These are phyloP conservation scores for Eremobia ochroleuca DNA, from an alignment of 2,888 invertebrate genomes.

Conservation along the genomic window DNA sequence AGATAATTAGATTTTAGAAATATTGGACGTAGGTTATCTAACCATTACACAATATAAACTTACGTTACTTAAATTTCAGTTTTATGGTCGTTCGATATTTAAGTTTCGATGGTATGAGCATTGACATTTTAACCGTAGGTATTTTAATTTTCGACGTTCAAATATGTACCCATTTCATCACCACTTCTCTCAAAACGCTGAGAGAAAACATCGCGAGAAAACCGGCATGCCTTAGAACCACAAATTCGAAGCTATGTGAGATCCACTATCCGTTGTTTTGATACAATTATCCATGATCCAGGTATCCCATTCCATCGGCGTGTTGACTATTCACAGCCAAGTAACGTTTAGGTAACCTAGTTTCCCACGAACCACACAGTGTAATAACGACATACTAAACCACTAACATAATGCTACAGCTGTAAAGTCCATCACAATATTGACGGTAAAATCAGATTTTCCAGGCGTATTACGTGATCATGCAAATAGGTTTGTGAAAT, in stretches of 20 bases:
- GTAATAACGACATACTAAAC: background rate
- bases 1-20: too few relatives aligned
- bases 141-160: too few relatives aligned
- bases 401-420: background rate
- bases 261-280: too few relatives aligned
- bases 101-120: too few relatives aligned
- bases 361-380: slow-evolving; percentile 17
- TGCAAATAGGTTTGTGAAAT: slow-evolving; percentile 75
- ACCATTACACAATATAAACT: too few relatives aligned
- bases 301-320: background rate
- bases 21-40: too few relatives aligned
- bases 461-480: slow-evolving; percentile 73
- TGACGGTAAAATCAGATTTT: slow-evolving; percentile 53
- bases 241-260: too few relatives aligned
- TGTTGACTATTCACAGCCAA: background rate
- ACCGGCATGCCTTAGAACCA: too few relatives aligned
- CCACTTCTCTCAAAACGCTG: background rate
- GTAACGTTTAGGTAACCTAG: slow-evolving; percentile 29
- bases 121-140: too few relatives aligned
- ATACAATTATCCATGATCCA: background rate
- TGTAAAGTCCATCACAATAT: slow-evolving; percentile 46
- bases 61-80: too few relatives aligned
- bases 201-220: background rate
- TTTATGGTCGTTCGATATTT: too few relatives aligned
- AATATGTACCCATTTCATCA: too few relatives aligned